These are phyloP conservation scores for Cichladusa arquata DNA, from an alignment of 2,113 vertebrate genomes.

Conservation along the genomic window DNA sequence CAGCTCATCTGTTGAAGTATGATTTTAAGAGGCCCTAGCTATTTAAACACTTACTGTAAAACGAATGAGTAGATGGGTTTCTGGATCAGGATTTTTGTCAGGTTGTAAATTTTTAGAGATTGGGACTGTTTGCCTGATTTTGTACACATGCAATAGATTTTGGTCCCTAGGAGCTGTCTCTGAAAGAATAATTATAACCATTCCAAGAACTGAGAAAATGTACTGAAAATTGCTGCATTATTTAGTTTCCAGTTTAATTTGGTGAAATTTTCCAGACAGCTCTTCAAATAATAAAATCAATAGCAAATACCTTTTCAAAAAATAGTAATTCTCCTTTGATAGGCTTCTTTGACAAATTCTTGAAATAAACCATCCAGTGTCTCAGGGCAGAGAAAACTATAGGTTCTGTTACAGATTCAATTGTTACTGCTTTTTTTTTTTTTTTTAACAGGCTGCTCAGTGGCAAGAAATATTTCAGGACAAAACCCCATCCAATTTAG, in stretches of 20 bases:
- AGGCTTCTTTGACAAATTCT: neutral
- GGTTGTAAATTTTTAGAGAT: conserved; percentile 39
- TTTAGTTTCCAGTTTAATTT: conserved; percentile 23
- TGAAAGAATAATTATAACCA: neutral
- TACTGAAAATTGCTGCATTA: neutral
- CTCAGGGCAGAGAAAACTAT: neutral
- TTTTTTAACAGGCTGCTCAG: neutral
- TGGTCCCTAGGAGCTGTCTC: neutral
- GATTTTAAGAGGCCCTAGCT: conserved; percentile 27
- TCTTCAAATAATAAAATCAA: conserved; percentile 11
- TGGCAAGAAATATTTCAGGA: neutral
- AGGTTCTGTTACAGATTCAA: neutral
- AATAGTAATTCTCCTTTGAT: neutral
- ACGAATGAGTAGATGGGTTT: neutral
- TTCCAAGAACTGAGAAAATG: conserved; percentile 27
- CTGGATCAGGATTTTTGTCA: conserved; percentile 44
- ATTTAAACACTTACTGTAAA: conserved; percentile 22
- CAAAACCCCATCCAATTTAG: neutral
- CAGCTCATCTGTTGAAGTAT: neutral
- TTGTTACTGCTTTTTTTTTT: neutral
- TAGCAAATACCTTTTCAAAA: neutral
- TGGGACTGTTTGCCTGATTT: neutral
- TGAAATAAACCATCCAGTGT: neutral
- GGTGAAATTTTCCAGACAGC: conserved; percentile 13
- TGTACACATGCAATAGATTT: conserved; percentile 1